Evolutionary conservation across 1,140 invertebrate genomes (phyloP).

Genomic region (Antheraea pernyi): DNA sequence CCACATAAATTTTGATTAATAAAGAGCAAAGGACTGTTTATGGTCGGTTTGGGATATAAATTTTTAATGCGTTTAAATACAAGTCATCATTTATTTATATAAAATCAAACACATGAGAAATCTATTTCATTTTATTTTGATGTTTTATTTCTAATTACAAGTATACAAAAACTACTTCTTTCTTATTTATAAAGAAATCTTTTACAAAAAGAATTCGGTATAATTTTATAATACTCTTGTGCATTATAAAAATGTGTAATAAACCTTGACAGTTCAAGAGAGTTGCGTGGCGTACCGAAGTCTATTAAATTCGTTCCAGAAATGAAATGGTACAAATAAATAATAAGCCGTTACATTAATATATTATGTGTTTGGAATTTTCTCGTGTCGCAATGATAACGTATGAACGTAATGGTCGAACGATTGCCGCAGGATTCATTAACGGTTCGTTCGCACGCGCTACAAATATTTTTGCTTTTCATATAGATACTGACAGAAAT

Average conservation of each 20-base stretch:
- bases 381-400: not conserved
- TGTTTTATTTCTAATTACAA: no score
- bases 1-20: no score
- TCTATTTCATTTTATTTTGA: no score
- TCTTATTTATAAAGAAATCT: no score
- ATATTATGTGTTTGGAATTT: constrained; percentile 5
- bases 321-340: constrained; percentile 3
- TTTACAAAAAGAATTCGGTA: not conserved
- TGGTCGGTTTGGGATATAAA: no score
- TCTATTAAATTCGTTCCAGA: not conserved
- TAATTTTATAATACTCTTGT: constrained; percentile 11
- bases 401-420: not conserved
- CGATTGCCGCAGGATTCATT: not conserved
- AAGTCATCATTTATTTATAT: no score
- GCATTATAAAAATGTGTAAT: not conserved
- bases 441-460: not conserved
- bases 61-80: no score
- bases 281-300: not conserved
- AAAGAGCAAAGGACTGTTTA: no score
- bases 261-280: not conserved
- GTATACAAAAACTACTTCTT: no score
- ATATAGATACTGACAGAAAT: not conserved
- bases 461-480: not conserved
- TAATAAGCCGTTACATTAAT: not conserved
- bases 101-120: no score